phyloP scores from a whole-genome alignment of 2,888 invertebrate genomes.

The Villa cingulata region DNA sequence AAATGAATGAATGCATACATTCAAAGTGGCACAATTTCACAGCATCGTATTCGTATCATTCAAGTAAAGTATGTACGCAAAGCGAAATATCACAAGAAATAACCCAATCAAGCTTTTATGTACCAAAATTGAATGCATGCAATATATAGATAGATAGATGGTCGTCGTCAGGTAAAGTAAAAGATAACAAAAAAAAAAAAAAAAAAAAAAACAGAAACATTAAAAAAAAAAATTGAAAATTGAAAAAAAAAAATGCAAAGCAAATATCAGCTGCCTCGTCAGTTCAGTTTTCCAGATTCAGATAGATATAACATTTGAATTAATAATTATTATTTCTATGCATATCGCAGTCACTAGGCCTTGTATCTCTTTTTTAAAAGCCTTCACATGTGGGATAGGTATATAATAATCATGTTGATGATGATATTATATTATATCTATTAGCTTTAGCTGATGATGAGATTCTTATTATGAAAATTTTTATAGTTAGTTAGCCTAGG shows the following conservation, averaged over 20 bases:
- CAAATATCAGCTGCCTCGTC: no score
- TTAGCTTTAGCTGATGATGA: background rate
- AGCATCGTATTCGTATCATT: background rate
- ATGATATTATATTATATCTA: no score
- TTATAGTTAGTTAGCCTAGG: background rate
- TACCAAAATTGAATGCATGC: background rate
- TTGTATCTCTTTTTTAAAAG: conserved; percentile 4
- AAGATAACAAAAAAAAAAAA: no score
- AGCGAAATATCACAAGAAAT: background rate
- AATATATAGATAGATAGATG: background rate
- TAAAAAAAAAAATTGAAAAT: no score
- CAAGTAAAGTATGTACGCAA: background rate
- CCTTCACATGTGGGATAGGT: conserved; percentile 6
- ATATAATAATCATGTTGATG: background rate
- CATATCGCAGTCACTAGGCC: background rate
- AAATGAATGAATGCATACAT: no score
- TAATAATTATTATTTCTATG: no score
- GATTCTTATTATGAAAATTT: background rate
- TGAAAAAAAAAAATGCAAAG: no score
- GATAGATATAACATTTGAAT: background rate
- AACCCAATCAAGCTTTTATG: conserved; percentile 1
- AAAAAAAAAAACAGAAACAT: no score
- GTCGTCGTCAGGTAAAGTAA: no score
- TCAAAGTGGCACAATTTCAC: background rate
- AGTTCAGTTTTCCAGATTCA: no score